Base-by-base conservation (phyloP, 2,888 invertebrate species). In the Lordiphosa fenestrarum region DNA sequence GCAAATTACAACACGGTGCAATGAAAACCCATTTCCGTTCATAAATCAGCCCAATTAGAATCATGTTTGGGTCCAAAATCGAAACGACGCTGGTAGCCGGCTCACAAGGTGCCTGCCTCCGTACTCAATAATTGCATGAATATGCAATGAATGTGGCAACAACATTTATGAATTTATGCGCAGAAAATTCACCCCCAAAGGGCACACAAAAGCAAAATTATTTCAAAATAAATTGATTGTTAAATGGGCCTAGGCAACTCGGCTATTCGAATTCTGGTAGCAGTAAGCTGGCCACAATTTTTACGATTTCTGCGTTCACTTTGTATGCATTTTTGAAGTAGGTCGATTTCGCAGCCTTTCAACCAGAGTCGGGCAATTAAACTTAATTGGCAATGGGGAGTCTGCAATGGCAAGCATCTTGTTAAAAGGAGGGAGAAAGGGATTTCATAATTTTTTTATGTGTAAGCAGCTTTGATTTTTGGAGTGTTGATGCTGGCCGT, bases 141-240 rank as follows among this genome's bases (percentile, higher is more conserved):
- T 77, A 78, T 82, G 68, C 82, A 78, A 68, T 57, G 59, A 60
- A 63, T 69, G 61, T 67, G 53, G 65, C 63, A 59, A 39, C 52
- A 55, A 53, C 47, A 50, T 60, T 63, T 62, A 64, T 67, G 61
- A 53, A 63, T 73, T 64, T 62, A 48, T 53, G 60, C 38, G 15
- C 55, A 39, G 37, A 47, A 62, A 50, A 47, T 54, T 12, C 25
- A 21, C 36, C 53, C 47, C 47, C 40, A 33, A 21, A 21, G 38
- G 44, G 46, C 41, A 49, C 59, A 54, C 60, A 70, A 70, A 53
- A 59, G 72, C 66, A 59, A 73, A 75, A 76, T 71, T 84, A 85
- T 84, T 66, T 58, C 52, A 63, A 66, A 84, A 76, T 81, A 85
- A 84, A 86, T 84, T 83, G 84, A 78, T 85, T 85, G 80, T 85